These are phyloP conservation scores for Leucophenga montana DNA, from an alignment of 2,888 invertebrate genomes.

Conservation along the genomic window DNA sequence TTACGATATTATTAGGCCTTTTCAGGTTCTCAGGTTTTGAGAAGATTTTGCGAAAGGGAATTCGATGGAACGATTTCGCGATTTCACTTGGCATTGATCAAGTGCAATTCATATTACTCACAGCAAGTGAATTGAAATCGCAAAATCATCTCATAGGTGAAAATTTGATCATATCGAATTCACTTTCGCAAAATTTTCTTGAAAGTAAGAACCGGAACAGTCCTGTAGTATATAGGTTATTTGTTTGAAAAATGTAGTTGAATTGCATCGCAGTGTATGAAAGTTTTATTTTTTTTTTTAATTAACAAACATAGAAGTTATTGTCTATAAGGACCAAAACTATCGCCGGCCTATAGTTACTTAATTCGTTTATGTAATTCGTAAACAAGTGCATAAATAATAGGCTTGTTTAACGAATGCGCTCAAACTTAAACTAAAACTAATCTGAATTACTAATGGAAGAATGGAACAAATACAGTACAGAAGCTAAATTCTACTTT, in stretches of 20 bases:
- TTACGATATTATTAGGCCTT: too few relatives aligned
- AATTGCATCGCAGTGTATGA: not conserved
- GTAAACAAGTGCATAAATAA: not conserved
- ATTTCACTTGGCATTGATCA: too few relatives aligned
- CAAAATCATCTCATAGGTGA: too few relatives aligned
- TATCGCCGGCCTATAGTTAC: not conserved
- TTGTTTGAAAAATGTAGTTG: not conserved
- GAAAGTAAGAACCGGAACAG: too few relatives aligned
- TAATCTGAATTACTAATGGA: not conserved
- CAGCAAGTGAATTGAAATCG: too few relatives aligned
- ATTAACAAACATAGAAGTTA: conserved; percentile 44
- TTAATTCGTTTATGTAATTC: not conserved
- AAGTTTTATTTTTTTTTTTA: not conserved
- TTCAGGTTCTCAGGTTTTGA: too few relatives aligned
- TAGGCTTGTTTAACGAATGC: not conserved
- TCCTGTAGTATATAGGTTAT: conserved; percentile 40
- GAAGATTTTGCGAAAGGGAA: too few relatives aligned
- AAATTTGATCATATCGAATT: too few relatives aligned
- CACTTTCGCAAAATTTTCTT: too few relatives aligned
- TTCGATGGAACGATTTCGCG: too few relatives aligned
- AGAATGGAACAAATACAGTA: conserved; percentile 19
- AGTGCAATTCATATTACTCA: too few relatives aligned
- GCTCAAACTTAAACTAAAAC: not conserved
- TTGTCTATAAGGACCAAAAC: not conserved
- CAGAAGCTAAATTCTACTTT: conserved; percentile 47